Evolutionary conservation across 2,888 invertebrate species (phyloP).

Genomic region (Hylaea fasciaria): DNA sequence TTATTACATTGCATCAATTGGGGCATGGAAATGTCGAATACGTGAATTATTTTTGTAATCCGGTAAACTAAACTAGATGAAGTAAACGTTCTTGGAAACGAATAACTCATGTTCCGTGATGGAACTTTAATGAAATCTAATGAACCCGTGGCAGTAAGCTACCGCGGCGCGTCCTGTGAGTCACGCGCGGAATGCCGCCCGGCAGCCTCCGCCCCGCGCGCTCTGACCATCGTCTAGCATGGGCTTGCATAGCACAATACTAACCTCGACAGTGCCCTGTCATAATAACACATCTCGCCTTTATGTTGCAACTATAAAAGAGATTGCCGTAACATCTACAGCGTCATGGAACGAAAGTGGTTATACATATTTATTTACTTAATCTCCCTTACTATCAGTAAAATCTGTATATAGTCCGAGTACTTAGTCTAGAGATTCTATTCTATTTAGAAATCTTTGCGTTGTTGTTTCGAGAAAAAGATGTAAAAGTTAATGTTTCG

Average conservation of each 20-base stretch:
- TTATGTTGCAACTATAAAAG: neutral
- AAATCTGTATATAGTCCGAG: neutral
- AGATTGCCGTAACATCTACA: neutral
- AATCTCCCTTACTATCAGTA: neutral
- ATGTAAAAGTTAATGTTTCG: constrained; percentile 8
- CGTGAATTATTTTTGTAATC: no score
- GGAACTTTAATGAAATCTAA: neutral
- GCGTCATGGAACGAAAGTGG: constrained; percentile 1
- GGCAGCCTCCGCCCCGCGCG: constrained; percentile 21
- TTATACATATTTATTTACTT: neutral
- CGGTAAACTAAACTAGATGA: no score
- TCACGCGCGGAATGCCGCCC: constrained; percentile 29
- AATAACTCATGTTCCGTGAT: neutral
- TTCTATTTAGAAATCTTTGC: neutral
- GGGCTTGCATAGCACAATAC: constrained; percentile 19
- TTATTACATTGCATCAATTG: no score
- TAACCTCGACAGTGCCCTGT: constrained; percentile 7
- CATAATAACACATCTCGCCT: neutral
- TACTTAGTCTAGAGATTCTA: constrained; percentile 1
- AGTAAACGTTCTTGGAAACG: neutral
- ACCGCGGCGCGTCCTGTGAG: constrained; percentile 27
- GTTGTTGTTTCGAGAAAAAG: neutral
- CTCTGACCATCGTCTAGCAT: constrained; percentile 23
- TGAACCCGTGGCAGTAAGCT: constrained; percentile 10
- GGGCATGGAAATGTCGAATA: no score